phyloP scores from a whole-genome alignment of 2,888 invertebrate species.

The Rhodophaea formosa region DNA sequence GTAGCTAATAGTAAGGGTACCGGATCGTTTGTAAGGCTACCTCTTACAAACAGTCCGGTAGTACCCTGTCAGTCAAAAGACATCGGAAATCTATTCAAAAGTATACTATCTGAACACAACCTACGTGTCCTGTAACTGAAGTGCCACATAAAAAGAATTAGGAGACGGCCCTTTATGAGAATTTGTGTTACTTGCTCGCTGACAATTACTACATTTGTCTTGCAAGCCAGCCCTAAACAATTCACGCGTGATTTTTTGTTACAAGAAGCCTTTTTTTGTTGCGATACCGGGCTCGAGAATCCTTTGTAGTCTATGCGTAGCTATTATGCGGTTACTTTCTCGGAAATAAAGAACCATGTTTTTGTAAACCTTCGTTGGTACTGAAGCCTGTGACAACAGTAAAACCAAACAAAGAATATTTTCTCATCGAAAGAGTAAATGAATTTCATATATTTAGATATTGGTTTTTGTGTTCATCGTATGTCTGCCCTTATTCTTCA shows the following conservation, averaged over 20 bases:
- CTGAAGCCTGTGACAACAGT: no score
- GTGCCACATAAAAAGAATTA: slow-evolving; percentile 19
- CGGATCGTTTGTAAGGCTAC: no score
- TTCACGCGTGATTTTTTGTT: slow-evolving; percentile 21
- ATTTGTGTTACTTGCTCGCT: slow-evolving; percentile 26
- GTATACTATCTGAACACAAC: background rate
- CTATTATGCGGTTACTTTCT: no score
- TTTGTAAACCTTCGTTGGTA: background rate
- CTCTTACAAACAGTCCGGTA: no score
- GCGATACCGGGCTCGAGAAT: background rate
- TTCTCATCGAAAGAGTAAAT: no score
- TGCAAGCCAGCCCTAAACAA: slow-evolving; percentile 13
- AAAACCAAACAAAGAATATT: no score
- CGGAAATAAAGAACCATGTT: background rate
- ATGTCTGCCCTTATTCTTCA: no score
- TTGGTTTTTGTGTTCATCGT: no score
- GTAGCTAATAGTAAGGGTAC: no score
- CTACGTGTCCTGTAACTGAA: background rate
- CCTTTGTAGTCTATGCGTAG: background rate
- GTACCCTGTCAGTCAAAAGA: no score
- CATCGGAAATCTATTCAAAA: background rate
- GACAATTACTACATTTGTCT: slow-evolving; percentile 28
- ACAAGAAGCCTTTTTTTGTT: background rate
- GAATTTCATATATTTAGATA: no score
- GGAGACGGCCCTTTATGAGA: slow-evolving; percentile 23